Evolutionary conservation across 53 echinoderm and acorn worm genomes (phyloP).

Genomic region (Crossaster papposus): DNA sequence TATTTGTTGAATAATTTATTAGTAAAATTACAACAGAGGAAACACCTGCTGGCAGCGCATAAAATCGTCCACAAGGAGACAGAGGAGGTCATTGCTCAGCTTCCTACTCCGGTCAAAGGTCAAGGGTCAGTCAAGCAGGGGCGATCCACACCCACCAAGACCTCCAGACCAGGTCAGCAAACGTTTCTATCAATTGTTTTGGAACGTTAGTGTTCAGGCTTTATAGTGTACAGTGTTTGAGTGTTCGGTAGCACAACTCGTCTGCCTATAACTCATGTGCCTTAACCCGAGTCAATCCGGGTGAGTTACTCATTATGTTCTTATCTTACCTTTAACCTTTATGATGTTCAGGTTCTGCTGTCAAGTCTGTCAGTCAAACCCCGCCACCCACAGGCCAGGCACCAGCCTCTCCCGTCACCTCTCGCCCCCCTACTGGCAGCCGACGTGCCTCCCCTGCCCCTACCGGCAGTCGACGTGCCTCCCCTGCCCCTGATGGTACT

Average conservation of each 20-base stretch:
- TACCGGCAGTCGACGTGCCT: slow-evolving; percentile 53
- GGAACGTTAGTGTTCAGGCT: no score
- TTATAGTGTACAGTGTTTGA: no score
- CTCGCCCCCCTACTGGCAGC: slow-evolving; percentile 60
- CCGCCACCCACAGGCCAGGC: slow-evolving; percentile 42
- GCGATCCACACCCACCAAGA: slow-evolving; percentile 52
- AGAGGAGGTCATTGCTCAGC: slow-evolving; percentile 69
- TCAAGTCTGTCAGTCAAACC: slow-evolving; percentile 52
- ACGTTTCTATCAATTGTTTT: no score
- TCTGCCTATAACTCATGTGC: no score
- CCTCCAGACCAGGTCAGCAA: slow-evolving; percentile 68
- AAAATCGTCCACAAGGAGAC: slow-evolving; percentile 83
- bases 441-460: slow-evolving; percentile 53
- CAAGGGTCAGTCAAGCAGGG: slow-evolving; percentile 28
- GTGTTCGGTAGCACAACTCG: no score
- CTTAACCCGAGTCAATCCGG: no score
- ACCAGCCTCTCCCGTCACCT: slow-evolving; percentile 49
- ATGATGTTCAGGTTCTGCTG: slow-evolving; percentile 70
- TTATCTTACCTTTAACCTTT: no score
- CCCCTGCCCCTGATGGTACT: slow-evolving; percentile 51
- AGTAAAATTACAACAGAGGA: slow-evolving; percentile 84
- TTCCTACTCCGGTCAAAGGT: slow-evolving; percentile 62
- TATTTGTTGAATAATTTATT: neutral
- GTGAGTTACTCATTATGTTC: no score
- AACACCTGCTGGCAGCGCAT: slow-evolving; percentile 91